phyloP scores from a whole-genome alignment of 2,113 vertebrate genomes.

The Picathartes gymnocephalus region DNA sequence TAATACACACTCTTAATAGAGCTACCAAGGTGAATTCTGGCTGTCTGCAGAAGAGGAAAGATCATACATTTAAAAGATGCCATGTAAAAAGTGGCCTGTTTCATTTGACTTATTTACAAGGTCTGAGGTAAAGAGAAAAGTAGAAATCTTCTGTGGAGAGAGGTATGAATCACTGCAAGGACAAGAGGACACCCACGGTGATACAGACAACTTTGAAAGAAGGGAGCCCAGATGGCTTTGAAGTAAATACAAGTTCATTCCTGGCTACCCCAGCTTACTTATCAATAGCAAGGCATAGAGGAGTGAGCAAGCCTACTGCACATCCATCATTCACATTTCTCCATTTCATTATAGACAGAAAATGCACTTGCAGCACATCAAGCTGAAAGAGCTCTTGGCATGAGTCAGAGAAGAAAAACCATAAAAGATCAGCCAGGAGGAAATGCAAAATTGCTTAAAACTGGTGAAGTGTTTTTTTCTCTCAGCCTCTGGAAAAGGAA shows the following conservation, averaged over 20 bases:
- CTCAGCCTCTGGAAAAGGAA: not conserved
- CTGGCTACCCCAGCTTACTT: not conserved
- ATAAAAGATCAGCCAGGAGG: not conserved
- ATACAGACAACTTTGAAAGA: not conserved
- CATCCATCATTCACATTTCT: not conserved
- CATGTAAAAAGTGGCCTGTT: not conserved
- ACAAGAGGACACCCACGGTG: not conserved
- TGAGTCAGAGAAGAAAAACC: not conserved
- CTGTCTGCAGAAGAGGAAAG: not conserved
- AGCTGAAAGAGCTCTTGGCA: conserved; percentile 10
- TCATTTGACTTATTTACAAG: not conserved
- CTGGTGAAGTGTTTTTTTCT: not conserved
- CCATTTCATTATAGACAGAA: conserved; percentile 16
- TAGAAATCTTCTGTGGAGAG: not conserved
- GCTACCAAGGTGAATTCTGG: not conserved
- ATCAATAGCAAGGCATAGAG: not conserved
- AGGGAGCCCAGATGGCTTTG: not conserved
- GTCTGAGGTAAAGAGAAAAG: not conserved
- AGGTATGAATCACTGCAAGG: not conserved
- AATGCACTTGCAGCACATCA: not conserved
- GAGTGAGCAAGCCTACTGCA: not conserved
- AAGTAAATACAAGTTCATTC: conserved; percentile 7
- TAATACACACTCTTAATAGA: not conserved
- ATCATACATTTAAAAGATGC: not conserved
- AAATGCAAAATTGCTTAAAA: not conserved